phyloP scores from a whole-genome alignment of 2,113 vertebrate species.

The Irena cyanogastra region DNA sequence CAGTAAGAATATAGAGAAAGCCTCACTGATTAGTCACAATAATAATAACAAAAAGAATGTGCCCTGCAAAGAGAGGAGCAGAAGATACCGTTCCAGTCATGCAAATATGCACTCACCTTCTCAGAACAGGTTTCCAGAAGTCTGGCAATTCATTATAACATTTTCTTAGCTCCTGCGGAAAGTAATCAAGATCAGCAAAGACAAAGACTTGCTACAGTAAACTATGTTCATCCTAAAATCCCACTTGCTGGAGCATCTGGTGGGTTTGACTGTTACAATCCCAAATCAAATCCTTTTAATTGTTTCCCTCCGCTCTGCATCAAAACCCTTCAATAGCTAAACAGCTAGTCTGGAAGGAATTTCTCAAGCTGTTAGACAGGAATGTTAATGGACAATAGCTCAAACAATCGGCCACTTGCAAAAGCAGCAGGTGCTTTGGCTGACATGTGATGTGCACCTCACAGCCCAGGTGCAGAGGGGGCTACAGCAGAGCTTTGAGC shows the following conservation, averaged over 20 bases:
- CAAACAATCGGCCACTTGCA: not conserved
- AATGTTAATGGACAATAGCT: not conserved
- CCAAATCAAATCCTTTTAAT: not conserved
- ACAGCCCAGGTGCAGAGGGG: not conserved
- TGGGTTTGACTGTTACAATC: not conserved
- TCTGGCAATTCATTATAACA: not conserved
- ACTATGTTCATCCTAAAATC: not conserved
- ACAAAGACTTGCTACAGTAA: not conserved
- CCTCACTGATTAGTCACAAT: not conserved
- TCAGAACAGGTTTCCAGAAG: not conserved
- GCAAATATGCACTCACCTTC: conserved; percentile 49
- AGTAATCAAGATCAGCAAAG: conserved; percentile 17
- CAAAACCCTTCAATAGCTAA: not conserved
- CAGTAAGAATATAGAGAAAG: not conserved
- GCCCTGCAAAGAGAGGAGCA: not conserved
- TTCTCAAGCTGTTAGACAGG: not conserved
- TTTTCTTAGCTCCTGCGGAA: conserved; percentile 11
- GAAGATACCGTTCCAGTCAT: not conserved
- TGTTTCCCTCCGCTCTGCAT: not conserved
- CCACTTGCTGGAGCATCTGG: not conserved
- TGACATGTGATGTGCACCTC: not conserved
- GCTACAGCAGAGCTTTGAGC: not conserved
- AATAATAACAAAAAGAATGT: not conserved
- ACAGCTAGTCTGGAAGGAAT: not conserved
- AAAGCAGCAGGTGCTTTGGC: not conserved